Evolutionary conservation across 1,140 invertebrate species (phyloP), one percentile per base, ranked within the genome.

Genomic region (Drosophila pseudoobscura): DNA sequence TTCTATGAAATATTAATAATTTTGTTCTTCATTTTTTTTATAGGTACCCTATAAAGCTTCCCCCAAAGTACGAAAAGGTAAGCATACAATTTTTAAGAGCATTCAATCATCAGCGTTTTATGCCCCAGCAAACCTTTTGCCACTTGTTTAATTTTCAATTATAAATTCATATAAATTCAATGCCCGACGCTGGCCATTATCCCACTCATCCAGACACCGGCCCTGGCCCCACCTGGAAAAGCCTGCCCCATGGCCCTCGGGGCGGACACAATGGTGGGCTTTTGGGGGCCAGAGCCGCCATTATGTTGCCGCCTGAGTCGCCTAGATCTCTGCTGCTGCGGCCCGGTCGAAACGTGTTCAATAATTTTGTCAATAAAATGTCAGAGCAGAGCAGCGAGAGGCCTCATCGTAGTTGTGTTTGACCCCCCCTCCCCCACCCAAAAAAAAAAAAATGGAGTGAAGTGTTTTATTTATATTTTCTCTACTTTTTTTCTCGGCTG

Each of bases 321-420:
- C 50, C 66, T 68, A 57, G 65, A 80, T 80, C 85, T 83, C 80
- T 75, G 54, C 59, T 66, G 54, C 56, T 39, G 35, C 11, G 72
- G 66, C 75, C 68, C 71, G 80, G 60, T 75, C 74, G 58, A 74
- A 87, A 82, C 83, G 83, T 88, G 83, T 87, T 87, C 82, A 87
- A 87, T 87, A 87, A 87, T 87, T 87, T 87, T 87, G 80, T 85
- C 65, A 87, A 87, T 87, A 82, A 87, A 87, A 88, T 78, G 79
- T 82, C 78, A 56, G 45, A 66, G 52, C 39, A n/a, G 17, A 66
- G 52, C 39, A n/a, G 17, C 3, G 24, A 43, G 46, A 13, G 29
- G 29, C 29, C 1, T 29, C 6, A 24, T 22, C 39, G 47, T 15
- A 43, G 26, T 17, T 35, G 49, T 57, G 68, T 80, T 61, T 46